phyloP scores from a whole-genome alignment of 1,140 invertebrate genomes.

The Drosophila bifasciata region DNA sequence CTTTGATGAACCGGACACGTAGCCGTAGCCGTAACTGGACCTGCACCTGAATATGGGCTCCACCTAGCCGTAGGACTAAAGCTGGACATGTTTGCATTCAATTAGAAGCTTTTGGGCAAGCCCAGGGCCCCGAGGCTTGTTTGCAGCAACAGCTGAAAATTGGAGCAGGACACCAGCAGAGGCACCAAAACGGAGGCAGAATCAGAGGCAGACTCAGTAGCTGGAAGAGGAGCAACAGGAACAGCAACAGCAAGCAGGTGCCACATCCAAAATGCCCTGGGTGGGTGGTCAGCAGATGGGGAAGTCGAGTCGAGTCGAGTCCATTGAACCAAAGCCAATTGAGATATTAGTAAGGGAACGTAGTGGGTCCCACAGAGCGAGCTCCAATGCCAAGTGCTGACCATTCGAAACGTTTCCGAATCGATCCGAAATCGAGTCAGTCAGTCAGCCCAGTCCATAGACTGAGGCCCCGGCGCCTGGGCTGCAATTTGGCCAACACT shows the following conservation, averaged over 20 bases:
- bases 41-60: too few relatives aligned
- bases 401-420: too few relatives aligned
- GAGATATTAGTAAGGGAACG: constrained; percentile 69
- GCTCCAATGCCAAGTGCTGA: constrained; percentile 1
- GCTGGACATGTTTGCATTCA: constrained; percentile 74
- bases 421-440: too few relatives aligned
- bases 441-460: too few relatives aligned
- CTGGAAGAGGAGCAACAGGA: constrained; percentile 3
- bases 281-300: constrained; percentile 65
- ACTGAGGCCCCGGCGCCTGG: constrained; percentile 84
- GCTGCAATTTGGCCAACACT: constrained; percentile 83
- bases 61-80: not conserved
- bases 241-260: constrained; percentile 38
- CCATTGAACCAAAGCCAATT: constrained; percentile 64
- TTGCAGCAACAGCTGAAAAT: constrained; percentile 47
- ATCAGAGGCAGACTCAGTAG: not conserved
- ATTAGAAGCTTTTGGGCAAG: constrained; percentile 68
- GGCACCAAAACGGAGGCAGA: not conserved
- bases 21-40: not conserved
- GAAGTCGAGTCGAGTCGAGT: too few relatives aligned
- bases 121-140: constrained; percentile 44
- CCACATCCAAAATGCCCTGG: constrained; percentile 5
- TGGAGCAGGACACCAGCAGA: constrained; percentile 26
- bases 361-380: not conserved
- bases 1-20: not conserved